Evolutionary conservation across 2,888 invertebrate genomes (phyloP).

Genomic region (Ennomos quercinarius): DNA sequence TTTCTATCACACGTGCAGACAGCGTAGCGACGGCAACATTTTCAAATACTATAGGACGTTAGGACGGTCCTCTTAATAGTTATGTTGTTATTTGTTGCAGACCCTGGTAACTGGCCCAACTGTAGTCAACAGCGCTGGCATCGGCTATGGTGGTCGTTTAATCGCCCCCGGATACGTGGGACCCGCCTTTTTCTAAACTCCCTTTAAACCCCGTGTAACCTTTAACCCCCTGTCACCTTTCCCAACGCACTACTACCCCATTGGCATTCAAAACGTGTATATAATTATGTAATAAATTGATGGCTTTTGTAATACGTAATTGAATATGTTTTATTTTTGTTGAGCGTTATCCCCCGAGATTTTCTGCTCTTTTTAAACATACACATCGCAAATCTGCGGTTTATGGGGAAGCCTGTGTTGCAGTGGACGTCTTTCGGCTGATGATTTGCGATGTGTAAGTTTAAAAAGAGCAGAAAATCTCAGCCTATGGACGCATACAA

Average conservation of each 20-base stretch:
- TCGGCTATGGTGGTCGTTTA: constrained; percentile 46
- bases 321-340: constrained; percentile 3
- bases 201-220: constrained; percentile 4
- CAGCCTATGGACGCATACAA: too few relatives aligned
- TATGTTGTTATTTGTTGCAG: constrained; percentile 41
- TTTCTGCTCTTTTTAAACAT: too few relatives aligned
- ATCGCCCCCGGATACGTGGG: constrained; percentile 64
- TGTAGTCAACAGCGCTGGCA: constrained; percentile 58
- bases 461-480: too few relatives aligned
- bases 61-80: too few relatives aligned
- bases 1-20: too few relatives aligned
- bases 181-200: constrained; percentile 48
- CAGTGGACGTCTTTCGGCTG: too few relatives aligned
- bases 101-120: constrained; percentile 77
- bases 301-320: constrained; percentile 24
- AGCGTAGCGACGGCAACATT: too few relatives aligned
- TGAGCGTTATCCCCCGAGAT: too few relatives aligned
- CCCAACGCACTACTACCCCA: constrained; percentile 36
- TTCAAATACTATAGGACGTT: too few relatives aligned
- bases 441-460: too few relatives aligned
- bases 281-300: constrained; percentile 45
- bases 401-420: too few relatives aligned
- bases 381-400: too few relatives aligned
- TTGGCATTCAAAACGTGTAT: constrained; percentile 38
- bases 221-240: constrained; percentile 11